phyloP scores from a whole-genome alignment of 2,113 vertebrate species.

The Ovis canadensis region DNA sequence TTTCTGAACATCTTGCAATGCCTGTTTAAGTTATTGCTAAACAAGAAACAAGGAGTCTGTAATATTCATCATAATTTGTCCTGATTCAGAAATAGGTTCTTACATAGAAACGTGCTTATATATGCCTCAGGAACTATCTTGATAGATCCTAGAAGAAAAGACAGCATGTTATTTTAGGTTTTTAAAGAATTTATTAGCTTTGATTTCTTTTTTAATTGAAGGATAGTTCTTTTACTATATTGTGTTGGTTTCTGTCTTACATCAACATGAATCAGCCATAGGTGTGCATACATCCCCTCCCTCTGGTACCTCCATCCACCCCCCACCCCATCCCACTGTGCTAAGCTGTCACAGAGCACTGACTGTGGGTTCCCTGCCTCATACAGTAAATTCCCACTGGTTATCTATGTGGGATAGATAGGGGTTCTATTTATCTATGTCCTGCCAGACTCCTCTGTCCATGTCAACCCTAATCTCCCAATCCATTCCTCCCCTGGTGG shows the following conservation, averaged over 20 bases:
- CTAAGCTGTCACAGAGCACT: not conserved
- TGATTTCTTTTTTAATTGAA: not conserved
- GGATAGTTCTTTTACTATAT: not conserved
- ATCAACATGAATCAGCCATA: not conserved
- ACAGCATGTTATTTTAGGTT: not conserved
- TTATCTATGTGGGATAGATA: not conserved
- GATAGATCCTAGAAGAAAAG: not conserved
- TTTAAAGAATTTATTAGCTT: not conserved
- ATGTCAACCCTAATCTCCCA: not conserved
- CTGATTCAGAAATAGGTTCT: not conserved
- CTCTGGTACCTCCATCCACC: not conserved
- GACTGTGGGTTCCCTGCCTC: not conserved
- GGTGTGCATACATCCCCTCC: not conserved
- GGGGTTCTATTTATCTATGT: not conserved
- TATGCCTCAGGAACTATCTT: not conserved
- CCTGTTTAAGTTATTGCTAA: conserved; percentile 43
- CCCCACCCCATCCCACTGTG: not conserved
- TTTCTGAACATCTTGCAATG: conserved; percentile 5
- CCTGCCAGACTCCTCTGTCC: not conserved
- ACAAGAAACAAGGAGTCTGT: not conserved
- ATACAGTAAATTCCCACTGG: not conserved
- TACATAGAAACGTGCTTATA: not conserved
- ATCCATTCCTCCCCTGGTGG: not conserved
- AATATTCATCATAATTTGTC: not conserved
- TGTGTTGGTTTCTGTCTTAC: not conserved